These are phyloP conservation scores for Nipponacmea schrenckii DNA, from an alignment of 2,888 invertebrate species.

Conservation along the genomic window DNA sequence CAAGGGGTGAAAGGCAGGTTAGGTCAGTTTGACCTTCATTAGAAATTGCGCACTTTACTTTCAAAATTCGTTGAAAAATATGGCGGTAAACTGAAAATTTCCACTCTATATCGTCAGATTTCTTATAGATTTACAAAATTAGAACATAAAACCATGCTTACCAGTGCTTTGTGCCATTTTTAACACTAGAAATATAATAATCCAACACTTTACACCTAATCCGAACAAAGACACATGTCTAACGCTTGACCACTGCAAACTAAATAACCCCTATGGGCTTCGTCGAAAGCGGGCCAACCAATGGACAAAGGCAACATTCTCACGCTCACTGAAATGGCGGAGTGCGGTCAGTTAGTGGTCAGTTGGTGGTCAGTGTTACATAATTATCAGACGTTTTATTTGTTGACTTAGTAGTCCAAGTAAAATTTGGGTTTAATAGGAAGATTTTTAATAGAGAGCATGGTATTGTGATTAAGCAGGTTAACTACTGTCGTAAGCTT, in stretches of 20 bases:
- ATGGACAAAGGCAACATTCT: slow-evolving; percentile 5
- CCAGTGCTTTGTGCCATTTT: slow-evolving; percentile 1
- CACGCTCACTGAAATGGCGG: slow-evolving; percentile 1
- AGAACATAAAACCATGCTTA: background rate
- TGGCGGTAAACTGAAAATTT: too few species aligned
- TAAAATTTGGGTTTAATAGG: too few species aligned
- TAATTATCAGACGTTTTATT: background rate
- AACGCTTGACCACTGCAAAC: slow-evolving; percentile 7
- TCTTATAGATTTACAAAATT: too few species aligned
- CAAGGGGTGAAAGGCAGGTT: slow-evolving; percentile 3
- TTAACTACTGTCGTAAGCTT: too few species aligned
- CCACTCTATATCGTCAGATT: too few species aligned
- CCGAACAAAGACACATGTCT: slow-evolving; percentile 8
- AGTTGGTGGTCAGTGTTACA: slow-evolving; percentile 4
- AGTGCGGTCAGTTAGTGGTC: slow-evolving; percentile 3
- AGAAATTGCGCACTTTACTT: too few species aligned
- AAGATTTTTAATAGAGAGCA: too few species aligned
- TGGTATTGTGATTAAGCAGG: too few species aligned
- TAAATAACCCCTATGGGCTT: slow-evolving; percentile 1
- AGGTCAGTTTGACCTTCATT: background rate
- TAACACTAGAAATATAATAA: background rate
- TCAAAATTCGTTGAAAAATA: too few species aligned
- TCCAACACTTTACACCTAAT: background rate
- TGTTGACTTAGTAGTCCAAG: too few species aligned
- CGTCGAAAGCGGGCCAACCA: background rate